Conservation (phyloP, 2,113 vertebrate genomes). For the Tragulus kanchil region DNA sequence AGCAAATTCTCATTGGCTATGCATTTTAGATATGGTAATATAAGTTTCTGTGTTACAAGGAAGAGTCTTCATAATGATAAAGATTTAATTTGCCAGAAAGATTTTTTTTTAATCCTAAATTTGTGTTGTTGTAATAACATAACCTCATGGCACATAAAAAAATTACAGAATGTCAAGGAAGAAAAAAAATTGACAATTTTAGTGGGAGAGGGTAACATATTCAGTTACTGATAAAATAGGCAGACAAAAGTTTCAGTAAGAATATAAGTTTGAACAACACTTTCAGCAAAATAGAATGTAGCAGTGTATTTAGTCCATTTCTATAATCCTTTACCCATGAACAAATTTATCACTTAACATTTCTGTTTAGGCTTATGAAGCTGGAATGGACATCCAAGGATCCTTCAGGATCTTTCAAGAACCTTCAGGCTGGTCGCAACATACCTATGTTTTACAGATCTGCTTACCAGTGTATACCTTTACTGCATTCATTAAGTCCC, state of each 20-base stretch:
- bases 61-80: conserved; percentile 33
- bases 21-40: too few species aligned
- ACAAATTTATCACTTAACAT: conserved; percentile 20
- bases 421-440: background rate
- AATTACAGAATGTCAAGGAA: background rate
- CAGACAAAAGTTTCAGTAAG: conserved; percentile 13
- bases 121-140: background rate
- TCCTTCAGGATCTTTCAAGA: background rate
- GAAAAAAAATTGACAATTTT: background rate
- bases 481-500: conserved; percentile 30
- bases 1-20: too few species aligned
- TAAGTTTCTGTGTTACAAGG: too few species aligned
- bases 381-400: background rate
- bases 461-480: background rate
- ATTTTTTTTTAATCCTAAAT: background rate
- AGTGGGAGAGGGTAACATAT: background rate
- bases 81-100: conserved; percentile 35
- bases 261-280: conserved; percentile 15
- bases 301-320: background rate
- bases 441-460: background rate
- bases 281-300: background rate
- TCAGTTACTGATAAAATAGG: conserved; percentile 17
- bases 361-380: conserved; percentile 28
- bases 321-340: background rate
- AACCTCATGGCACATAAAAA: conserved; percentile 3